Evolutionary conservation across 2,113 vertebrate species (phyloP), one percentile per base, ranked within the genome.

Genomic region (Pungitius pungitius): DNA sequence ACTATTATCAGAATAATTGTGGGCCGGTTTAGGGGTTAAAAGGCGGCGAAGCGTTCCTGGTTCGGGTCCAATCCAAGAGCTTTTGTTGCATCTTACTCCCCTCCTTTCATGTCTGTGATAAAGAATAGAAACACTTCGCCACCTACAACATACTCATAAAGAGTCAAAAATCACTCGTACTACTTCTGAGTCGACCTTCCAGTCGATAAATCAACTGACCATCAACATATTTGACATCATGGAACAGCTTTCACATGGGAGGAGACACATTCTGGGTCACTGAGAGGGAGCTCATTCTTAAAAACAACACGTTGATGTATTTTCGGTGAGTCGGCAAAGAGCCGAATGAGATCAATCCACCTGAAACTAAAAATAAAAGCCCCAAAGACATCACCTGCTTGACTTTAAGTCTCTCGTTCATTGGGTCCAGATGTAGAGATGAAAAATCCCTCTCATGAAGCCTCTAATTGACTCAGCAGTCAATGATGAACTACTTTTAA

Each of bases 401-500:
- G 75, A 79, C 62, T 39, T 81, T 62, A 1, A 47, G 1, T 10
- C 75, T 61, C 42, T 12, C 13, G 18, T 40, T 33, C 7, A 22
- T 39, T 57, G 51, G 27, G 14, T 22, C 10, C 47, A 0, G 30
- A 54, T 5, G 10, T 30, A 35, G n/a, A 17, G 47, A 27, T 33
- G 24, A 1, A 37, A 51, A 20, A 24, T 22, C 13, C n/a, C 4
- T 35, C 40, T 62, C 24, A 30, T 14, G 17, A 56, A 57, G 70
- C 56, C 6, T 2, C 57, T 45, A 40, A 40, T 13, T 2, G 57
- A 70, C 40, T 8, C 54, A 33, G 68, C 67, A 11, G 78, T 80
- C 84, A 73, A 88, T 90, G 77, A 77, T 75, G 60, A 35, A 86
- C 85, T 72, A 49, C 35, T 72, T 62, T 69, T 13, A 52, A 75